Percentiles rank a stretch among this genome's conserved stretches.
These are phyloP conservation scores for Drosophila ercepeae DNA, from an alignment of 1,140 invertebrate genomes.

Conservation along the genomic window DNA sequence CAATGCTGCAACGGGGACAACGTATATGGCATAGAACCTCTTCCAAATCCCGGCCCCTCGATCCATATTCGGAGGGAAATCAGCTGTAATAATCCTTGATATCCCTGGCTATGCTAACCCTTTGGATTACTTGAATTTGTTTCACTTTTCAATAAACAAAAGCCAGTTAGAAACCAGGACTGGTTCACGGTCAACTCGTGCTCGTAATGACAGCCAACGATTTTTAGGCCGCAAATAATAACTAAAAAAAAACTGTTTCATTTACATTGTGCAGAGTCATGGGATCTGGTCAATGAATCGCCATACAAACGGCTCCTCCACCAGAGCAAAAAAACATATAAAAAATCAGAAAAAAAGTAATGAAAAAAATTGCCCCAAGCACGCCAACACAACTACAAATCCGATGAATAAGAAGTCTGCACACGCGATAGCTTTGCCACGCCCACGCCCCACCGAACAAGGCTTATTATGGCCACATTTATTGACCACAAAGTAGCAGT, in stretches of 20 bases:
- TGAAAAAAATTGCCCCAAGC: conserved; percentile 39
- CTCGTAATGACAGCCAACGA: conserved; percentile 65
- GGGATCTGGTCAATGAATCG: conserved; percentile 78
- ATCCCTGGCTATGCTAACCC: not conserved
- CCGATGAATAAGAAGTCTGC: conserved; percentile 21
- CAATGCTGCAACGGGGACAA: conserved; percentile 36
- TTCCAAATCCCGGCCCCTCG: not conserved
- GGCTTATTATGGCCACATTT: conserved; percentile 49
- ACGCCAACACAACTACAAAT: conserved; percentile 41
- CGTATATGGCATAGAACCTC: not conserved
- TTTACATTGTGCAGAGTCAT: conserved; percentile 68
- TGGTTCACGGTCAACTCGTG: conserved; percentile 79
- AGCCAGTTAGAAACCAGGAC: conserved; percentile 47
- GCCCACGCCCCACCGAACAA: conserved; percentile 29
- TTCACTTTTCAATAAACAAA: conserved; percentile 37
- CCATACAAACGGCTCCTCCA: conserved; percentile 37
- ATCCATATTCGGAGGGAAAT: not conserved
- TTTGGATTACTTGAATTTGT: not conserved
- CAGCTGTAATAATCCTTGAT: not conserved
- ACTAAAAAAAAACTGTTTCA: conserved; percentile 42
- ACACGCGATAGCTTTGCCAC: conserved; percentile 51
- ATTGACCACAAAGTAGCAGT: conserved; percentile 34
- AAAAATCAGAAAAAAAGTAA: conserved; percentile 1
- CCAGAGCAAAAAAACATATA: not conserved
- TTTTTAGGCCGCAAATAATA: conserved; percentile 56